Evolutionary conservation across 2,888 invertebrate genomes (phyloP), one percentile per base, ranked within the genome.

Genomic region (Eledona agricola): DNA sequence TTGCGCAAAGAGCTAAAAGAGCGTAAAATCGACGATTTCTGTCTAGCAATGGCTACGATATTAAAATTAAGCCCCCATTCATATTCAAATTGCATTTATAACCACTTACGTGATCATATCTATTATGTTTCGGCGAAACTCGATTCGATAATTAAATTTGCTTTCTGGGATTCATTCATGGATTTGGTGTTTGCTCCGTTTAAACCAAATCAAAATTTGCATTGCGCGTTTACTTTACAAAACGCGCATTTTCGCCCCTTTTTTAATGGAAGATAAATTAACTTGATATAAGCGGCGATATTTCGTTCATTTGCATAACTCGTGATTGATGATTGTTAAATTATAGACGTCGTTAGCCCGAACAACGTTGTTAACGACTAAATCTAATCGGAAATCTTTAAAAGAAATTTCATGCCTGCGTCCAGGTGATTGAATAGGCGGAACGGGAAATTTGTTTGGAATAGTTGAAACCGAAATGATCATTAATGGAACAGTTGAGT

Each of bases 61-160:
- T 62, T 62, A 61, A 63, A 64, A 64, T 63, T 63, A 63, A 59
- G 63, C 38, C 57, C 42, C 54, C 56, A 63, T 62, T 66, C 62
- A 61, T 59, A 62, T 64, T 63, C 51, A 66, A 64, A 64, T 63
- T 63, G 55, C 57, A 59, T 51, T 42, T 42, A 31, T 25, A 11
- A 25, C 25, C 59, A 51, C 59, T 59, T 59, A 59, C 50, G 42
- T 55, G 54, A 55, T 57, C 46, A 49, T 38, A 46, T 53, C 52
- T 49, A 52, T 57, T 51, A 32, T 28, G 26, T 40, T 26, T 28
- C 40, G 9, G 28, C n/a, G 17, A 16, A 40, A 40, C 28, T 40
- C 40, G 12, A 20, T 20, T 34, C 11, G 11, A 11, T 34, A 34
- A 34, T 34, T 20, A 34, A 34, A 34, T 34, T 19, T 32, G 15